A percentile compares a stretch with the other conserved stretches of the same genome.
These are phyloP conservation scores for Erebia ligea DNA, from an alignment of 2,888 invertebrate genomes.

Conservation along the genomic window DNA sequence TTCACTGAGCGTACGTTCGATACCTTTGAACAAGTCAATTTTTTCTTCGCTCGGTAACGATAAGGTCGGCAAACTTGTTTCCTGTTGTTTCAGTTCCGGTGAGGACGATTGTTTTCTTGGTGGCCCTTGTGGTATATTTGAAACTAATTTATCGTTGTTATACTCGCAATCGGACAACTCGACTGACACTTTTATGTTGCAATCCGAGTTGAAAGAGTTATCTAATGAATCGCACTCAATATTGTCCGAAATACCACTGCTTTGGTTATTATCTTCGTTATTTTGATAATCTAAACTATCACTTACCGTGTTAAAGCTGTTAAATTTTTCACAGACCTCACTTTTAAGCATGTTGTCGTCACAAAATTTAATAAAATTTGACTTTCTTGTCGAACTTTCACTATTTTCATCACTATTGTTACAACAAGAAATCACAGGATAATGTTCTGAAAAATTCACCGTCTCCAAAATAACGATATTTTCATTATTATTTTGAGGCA, in stretches of 20 bases:
- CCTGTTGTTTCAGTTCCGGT: conserved; percentile 58
- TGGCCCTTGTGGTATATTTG: conserved; percentile 53
- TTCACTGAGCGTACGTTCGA: conserved; percentile 81
- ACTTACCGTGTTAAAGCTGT: conserved; percentile 73
- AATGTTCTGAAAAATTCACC: conserved; percentile 66
- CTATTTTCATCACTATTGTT: conserved; percentile 57
- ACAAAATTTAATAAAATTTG: conserved; percentile 66
- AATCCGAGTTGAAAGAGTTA: conserved; percentile 57
- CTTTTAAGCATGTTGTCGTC: conserved; percentile 77
- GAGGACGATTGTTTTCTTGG: conserved; percentile 65
- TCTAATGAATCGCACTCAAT: conserved; percentile 69
- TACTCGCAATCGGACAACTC: conserved; percentile 59
- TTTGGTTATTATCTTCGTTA: conserved; percentile 62
- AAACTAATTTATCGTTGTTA: conserved; percentile 49
- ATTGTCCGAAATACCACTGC: conserved; percentile 63
- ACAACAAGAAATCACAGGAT: conserved; percentile 59
- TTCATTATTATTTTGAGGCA: conserved; percentile 53
- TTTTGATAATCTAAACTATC: conserved; percentile 50
- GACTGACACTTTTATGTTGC: conserved; percentile 68
- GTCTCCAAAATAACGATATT: conserved; percentile 68
- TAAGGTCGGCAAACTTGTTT: conserved; percentile 50
- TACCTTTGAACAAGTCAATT: conserved; percentile 80
- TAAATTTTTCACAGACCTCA: conserved; percentile 72
- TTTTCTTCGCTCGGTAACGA: conserved; percentile 57
- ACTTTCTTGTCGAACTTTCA: conserved; percentile 52